phyloP scores from a whole-genome alignment of 2,888 invertebrate species.

The Scelioninae gen. 2 region DNA sequence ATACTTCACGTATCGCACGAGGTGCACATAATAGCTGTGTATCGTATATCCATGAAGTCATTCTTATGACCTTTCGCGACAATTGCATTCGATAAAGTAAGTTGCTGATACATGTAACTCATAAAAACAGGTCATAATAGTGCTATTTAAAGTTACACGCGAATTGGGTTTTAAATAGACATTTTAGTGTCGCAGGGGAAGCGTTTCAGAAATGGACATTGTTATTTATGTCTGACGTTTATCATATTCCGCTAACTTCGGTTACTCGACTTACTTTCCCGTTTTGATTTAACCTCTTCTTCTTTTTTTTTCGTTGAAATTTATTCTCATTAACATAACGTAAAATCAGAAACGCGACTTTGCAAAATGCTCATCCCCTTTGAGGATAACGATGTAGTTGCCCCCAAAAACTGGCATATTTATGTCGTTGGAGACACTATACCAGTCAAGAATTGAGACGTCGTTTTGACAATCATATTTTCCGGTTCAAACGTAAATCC shows the following conservation, averaged over 20 bases:
- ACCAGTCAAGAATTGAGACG: too few relatives aligned
- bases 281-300: not conserved
- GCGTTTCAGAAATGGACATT: constrained; percentile 18
- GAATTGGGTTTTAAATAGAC: constrained; percentile 37
- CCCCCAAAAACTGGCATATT: too few relatives aligned
- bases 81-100: constrained; percentile 45
- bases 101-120: constrained; percentile 29
- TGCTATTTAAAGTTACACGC: constrained; percentile 32
- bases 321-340: too few relatives aligned
- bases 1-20: constrained; percentile 67
- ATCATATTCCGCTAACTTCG: constrained; percentile 26
- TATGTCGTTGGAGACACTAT: too few relatives aligned
- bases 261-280: not conserved
- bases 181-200: constrained; percentile 16
- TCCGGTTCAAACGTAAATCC: too few relatives aligned
- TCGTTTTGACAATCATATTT: too few relatives aligned
- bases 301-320: too few relatives aligned
- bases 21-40: constrained; percentile 59
- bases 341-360: too few relatives aligned
- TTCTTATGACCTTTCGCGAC: constrained; percentile 51
- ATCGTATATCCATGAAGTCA: constrained; percentile 62
- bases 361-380: too few relatives aligned
- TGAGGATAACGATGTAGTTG: too few relatives aligned
- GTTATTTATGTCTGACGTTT: constrained; percentile 41
- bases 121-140: constrained; percentile 26